Percentiles rank a stretch among this genome's conserved stretches.
Evolutionary conservation across 2,888 invertebrate genomes (phyloP).

Genomic region (Torymus aiolomorphi): DNA sequence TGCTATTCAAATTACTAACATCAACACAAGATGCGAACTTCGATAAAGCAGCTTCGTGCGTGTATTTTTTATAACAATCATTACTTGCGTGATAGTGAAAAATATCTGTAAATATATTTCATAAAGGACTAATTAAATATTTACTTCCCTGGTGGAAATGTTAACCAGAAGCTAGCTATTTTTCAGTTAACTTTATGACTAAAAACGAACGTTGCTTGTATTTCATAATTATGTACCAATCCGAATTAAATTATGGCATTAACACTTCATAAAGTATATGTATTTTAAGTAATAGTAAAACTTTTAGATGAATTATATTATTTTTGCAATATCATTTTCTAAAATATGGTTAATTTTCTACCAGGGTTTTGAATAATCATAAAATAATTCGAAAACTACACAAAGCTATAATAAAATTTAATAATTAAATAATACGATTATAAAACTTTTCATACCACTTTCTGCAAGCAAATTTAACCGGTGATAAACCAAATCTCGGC

Average conservation of each 20-base stretch:
- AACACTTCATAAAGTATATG: too few species aligned
- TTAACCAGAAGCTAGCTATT: too few species aligned
- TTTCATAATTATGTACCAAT: too few species aligned
- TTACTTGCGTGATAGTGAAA: conserved; percentile 11
- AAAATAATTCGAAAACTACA: neutral
- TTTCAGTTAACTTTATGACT: too few species aligned
- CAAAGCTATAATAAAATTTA: neutral
- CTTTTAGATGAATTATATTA: too few species aligned
- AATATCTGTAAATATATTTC: conserved; percentile 6
- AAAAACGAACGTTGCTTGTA: too few species aligned
- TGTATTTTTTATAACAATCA: conserved; percentile 7
- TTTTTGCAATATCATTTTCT: too few species aligned
- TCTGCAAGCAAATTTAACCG: neutral
- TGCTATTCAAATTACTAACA: neutral
- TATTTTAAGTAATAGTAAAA: too few species aligned
- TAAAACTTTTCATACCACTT: neutral
- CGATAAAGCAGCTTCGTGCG: neutral
- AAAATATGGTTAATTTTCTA: too few species aligned
- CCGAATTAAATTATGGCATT: too few species aligned
- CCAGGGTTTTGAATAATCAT: neutral
- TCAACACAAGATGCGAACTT: neutral
- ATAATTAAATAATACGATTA: neutral
- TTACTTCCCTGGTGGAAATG: neutral
- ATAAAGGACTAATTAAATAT: conserved; percentile 2
- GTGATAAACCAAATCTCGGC: neutral